Conservation (phyloP, 2,797 vertebrate species). For the Paramormyrops hopkinsi region DNA sequence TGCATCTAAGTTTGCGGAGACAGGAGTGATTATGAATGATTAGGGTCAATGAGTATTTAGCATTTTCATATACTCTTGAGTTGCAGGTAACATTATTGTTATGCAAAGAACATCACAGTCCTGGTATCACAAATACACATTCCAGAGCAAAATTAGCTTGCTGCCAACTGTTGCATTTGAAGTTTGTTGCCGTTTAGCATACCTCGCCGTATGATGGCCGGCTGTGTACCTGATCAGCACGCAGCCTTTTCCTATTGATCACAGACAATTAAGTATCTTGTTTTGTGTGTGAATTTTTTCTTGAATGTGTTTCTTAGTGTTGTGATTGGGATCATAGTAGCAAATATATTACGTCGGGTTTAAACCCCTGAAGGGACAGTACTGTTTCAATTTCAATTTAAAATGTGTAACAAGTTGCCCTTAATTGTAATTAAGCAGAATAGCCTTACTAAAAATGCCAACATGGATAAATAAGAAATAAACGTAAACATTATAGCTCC, state of each 20-base stretch:
- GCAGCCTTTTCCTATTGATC: background rate
- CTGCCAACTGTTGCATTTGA: constrained; percentile 11
- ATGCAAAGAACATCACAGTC: background rate
- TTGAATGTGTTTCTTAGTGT: background rate
- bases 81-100: background rate
- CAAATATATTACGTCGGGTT: background rate
- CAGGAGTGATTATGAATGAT: background rate
- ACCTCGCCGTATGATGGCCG: background rate
- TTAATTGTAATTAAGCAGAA: background rate
- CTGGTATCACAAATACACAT: background rate
- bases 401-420: background rate
- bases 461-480: background rate
- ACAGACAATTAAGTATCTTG: background rate
- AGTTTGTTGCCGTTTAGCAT: background rate
- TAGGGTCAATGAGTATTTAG: background rate
- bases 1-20: background rate
- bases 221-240: background rate
- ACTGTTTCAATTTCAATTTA: background rate
- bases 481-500: background rate
- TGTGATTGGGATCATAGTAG: background rate
- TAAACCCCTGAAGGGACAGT: background rate
- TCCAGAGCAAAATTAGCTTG: background rate
- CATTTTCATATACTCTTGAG: background rate
- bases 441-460: background rate
- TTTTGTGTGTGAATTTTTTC: background rate